A percentile compares a stretch with the other conserved stretches of the same genome.
Conservation (phyloP, 2,113 vertebrate species). For the Mellivora capensis region DNA sequence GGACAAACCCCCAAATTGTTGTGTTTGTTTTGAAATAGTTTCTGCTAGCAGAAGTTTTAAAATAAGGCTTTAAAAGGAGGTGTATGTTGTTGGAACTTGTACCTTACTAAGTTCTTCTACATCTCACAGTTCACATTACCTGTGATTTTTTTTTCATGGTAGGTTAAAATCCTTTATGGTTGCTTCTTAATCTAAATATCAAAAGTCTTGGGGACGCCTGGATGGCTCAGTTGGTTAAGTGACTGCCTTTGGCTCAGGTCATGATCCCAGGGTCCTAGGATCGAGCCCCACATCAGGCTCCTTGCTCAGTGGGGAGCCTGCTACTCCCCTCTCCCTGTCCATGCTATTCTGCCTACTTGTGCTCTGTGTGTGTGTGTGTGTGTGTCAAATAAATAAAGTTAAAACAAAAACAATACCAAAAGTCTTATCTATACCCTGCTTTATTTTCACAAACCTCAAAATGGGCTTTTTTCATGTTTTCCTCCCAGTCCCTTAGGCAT, state of each 20-base stretch:
- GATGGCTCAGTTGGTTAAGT: too few species aligned
- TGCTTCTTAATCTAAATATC: neutral
- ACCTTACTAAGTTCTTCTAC: conserved; percentile 19
- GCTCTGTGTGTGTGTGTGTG: too few species aligned
- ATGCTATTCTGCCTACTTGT: too few species aligned
- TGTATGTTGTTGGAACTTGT: neutral
- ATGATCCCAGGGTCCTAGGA: too few species aligned
- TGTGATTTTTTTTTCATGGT: neutral
- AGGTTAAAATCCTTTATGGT: neutral
- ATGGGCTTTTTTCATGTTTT: neutral
- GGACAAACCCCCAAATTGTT: neutral
- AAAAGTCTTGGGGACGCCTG: neutral
- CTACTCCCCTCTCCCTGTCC: too few species aligned
- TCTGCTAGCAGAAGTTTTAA: neutral
- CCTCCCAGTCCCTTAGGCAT: neutral
- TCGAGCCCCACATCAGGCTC: too few species aligned
- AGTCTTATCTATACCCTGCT: neutral
- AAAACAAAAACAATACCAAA: neutral
- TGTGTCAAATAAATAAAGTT: too few species aligned
- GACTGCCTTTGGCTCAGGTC: too few species aligned
- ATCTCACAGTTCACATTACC: neutral
- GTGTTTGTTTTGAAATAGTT: conserved; percentile 30
- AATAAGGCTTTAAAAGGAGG: neutral
- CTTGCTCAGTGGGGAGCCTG: too few species aligned
- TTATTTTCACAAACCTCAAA: neutral